phyloP scores from a whole-genome alignment of 2,113 vertebrate species.

The Morone chrysops region DNA sequence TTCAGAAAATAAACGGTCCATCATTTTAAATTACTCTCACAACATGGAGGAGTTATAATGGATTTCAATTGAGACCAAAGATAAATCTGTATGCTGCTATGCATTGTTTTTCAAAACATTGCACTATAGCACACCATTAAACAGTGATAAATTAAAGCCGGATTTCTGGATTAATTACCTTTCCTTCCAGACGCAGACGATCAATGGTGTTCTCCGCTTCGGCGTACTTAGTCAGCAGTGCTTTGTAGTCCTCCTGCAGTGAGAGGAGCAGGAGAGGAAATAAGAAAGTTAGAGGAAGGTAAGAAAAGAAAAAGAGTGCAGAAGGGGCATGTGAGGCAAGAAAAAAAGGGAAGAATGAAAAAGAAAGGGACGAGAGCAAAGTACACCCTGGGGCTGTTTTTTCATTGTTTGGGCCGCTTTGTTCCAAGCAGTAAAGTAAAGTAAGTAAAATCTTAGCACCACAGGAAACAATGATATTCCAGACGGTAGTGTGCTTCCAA shows the following conservation, averaged over 20 bases:
- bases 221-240: slow-evolving; percentile 92
- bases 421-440: not conserved
- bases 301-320: not conserved
- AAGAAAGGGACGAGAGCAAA: not conserved
- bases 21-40: slow-evolving; percentile 15
- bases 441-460: not conserved
- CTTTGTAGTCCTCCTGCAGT: slow-evolving; percentile 91
- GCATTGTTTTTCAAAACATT: not conserved
- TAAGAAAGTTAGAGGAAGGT: not conserved
- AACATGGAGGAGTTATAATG: not conserved
- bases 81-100: slow-evolving; percentile 7
- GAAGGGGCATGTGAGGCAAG: not conserved
- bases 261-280: slow-evolving; percentile 7
- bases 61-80: not conserved
- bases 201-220: slow-evolving; percentile 97
- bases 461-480: not conserved
- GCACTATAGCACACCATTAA: not conserved
- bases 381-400: not conserved
- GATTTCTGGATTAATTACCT: slow-evolving; percentile 82
- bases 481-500: not conserved
- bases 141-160: slow-evolving; percentile 34
- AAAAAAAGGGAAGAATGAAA: not conserved
- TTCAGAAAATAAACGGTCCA: slow-evolving; percentile 3
- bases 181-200: slow-evolving; percentile 91
- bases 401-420: not conserved